Evolutionary conservation across 2,888 invertebrate species (phyloP).

Genomic region (Pyrrhia umbra): DNA sequence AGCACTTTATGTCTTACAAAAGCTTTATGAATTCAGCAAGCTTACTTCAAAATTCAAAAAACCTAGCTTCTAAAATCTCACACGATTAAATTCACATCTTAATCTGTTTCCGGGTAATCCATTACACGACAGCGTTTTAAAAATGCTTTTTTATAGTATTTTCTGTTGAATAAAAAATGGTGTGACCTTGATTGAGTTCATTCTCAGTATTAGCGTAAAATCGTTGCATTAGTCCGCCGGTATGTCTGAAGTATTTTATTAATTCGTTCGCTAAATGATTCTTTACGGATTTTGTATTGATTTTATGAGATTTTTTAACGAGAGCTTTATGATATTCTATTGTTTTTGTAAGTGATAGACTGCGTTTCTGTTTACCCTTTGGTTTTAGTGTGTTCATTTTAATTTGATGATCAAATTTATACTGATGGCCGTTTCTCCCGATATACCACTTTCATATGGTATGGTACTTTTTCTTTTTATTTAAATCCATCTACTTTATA

Average conservation of each 20-base stretch:
- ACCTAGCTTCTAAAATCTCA: slow-evolving; percentile 11
- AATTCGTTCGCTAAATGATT: slow-evolving; percentile 48
- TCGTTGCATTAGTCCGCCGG: slow-evolving; percentile 33
- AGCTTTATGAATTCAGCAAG: slow-evolving; percentile 8
- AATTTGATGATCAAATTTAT: no score
- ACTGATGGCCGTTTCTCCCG: no score
- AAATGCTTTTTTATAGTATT: slow-evolving; percentile 22
- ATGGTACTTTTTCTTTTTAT: no score
- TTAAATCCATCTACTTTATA: no score
- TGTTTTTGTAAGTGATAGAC: not conserved
- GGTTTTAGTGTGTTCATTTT: not conserved
- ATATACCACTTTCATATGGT: no score
- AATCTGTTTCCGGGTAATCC: slow-evolving; percentile 39
- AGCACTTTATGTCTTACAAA: slow-evolving; percentile 43
- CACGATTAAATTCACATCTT: slow-evolving; percentile 39
- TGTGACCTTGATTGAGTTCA: slow-evolving; percentile 60
- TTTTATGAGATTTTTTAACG: slow-evolving; percentile 38
- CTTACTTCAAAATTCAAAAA: not conserved
- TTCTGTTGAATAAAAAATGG: slow-evolving; percentile 44
- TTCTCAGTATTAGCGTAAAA: slow-evolving; percentile 58
- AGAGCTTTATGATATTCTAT: slow-evolving; percentile 2
- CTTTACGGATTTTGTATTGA: slow-evolving; percentile 44
- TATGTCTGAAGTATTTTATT: slow-evolving; percentile 20
- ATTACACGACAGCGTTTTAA: slow-evolving; percentile 18
- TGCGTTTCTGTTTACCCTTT: not conserved